Base-by-base conservation (phyloP, 2,113 vertebrate species). In the Ranitomeya variabilis region DNA sequence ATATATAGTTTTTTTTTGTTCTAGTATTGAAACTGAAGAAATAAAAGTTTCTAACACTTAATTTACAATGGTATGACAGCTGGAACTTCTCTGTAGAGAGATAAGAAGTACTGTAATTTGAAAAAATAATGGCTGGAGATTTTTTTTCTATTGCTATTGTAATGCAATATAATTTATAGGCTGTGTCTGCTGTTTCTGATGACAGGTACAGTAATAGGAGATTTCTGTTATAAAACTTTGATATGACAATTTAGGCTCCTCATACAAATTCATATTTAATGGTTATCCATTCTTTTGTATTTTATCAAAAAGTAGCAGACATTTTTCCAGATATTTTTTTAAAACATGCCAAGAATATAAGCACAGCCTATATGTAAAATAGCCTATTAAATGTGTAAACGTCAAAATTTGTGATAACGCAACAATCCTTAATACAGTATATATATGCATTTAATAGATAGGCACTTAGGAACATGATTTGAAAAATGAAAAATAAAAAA, bases 181-280 rank as follows among this genome's bases (percentile, higher is more conserved):
- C 19, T 87, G 74, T 80, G 74, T 80, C 2, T 90, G 87, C 85
- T 71, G 69, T 78, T 82, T 19, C 55, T 80, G 31, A 76, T 89
- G 2, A 85, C 80, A 84, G 89, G 51, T 89, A 89, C 81, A 89
- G 82, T 85, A 88, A 88, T 54, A 88, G 52, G 87, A 64, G 85
- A 59, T 86, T 90, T 86, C 13, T 89, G 16, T 64, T 59, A 5
- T 5, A 90, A 86, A 90, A 87, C 19, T 90, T 60, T 90, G 15
- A 90, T 80, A 71, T 87, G 90, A 64, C 23, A 89, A 90, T 14
- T 71, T 51, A 87, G 0, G 1, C 76, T 11, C 81, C 23, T 71
- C 87, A 90, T 71, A 52, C 0, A 0, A 85, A 86, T 85, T 85
- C 37, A 6, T 0, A n/a, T 89, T 89, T 67, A 90, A 51, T 14